phyloP scores from a whole-genome alignment of 2,888 invertebrate species.

The Lagria hirta region DNA sequence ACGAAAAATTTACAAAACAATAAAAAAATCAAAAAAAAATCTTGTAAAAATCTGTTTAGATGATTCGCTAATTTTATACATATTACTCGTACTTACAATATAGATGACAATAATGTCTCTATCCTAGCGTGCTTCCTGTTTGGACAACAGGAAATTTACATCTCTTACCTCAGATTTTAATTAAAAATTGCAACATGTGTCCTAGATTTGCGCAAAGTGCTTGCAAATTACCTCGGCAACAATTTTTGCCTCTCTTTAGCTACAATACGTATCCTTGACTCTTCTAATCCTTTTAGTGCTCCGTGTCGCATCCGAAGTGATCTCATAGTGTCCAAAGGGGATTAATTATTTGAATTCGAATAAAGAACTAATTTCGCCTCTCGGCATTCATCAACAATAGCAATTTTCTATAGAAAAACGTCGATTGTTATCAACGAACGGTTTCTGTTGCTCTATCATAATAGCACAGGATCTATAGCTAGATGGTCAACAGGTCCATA shows the following conservation, averaged over 20 bases:
- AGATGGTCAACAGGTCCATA: constrained; percentile 45
- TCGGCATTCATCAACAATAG: constrained; percentile 23
- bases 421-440: constrained; percentile 35
- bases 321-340: not conserved
- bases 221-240: too few species aligned
- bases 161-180: constrained; percentile 47
- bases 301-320: constrained; percentile 12
- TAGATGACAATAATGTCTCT: constrained; percentile 46
- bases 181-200: constrained; percentile 31
- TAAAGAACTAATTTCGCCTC: constrained; percentile 10
- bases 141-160: constrained; percentile 48
- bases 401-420: constrained; percentile 25
- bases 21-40: too few species aligned
- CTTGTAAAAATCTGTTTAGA: too few species aligned
- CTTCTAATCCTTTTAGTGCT: too few species aligned
- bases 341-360: not conserved
- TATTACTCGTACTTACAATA: constrained; percentile 45
- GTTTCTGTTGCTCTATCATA: constrained; percentile 35
- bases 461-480: constrained; percentile 45
- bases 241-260: too few species aligned
- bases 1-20: too few species aligned
- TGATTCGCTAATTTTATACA: too few species aligned
- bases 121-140: constrained; percentile 52
- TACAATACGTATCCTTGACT: too few species aligned
- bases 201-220: too few species aligned